Evolutionary conservation across 2,113 vertebrate genomes (phyloP), one percentile per base, ranked within the genome.

Genomic region (Pithys albifrons): DNA sequence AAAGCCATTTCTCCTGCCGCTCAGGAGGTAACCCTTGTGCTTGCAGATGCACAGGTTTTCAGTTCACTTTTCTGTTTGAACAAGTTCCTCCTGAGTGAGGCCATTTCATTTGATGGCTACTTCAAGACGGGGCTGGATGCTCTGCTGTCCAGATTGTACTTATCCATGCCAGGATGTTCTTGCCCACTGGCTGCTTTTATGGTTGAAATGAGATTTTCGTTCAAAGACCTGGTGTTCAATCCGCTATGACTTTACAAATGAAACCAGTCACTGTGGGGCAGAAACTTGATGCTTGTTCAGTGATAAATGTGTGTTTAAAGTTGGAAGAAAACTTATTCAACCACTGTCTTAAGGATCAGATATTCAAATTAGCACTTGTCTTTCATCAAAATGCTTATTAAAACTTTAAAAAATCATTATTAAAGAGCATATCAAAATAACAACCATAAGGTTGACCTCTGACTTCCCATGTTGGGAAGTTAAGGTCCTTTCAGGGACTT

Each of bases 171-270:
- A 95, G 72, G 57, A 43, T 78, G 22, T 67, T 54, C 58, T 89
- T 90, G 58, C 73, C 65, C 55, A 75, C 28, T 85, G 33, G 24
- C 73, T 95, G 77, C 2, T 87, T 94, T 93, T 83, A 79, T 45
- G 67, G 41, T 74, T 92, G 78, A 96, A 91, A 79, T 78, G 45
- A 71, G 74, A n/a, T 86, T 94, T 96, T 88, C 41, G 31, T 80
- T 93, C 80, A 87, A 86, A 83, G 65, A 52, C 85, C 59, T 45
- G 79, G 19, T 76, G 46, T 91, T 95, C 74, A 80, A n/a, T 85
- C 71, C 76, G 24, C 72, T 88, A 10, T 85, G 69, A 79, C 84
- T 93, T 96, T 80, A 55, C 64, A 57, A 72, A 88, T 37, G 58
- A 55, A 54, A 83, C 46, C 43, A 48, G 14, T 92, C 84, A 76